Evolutionary conservation across 1,140 invertebrate genomes (phyloP), one percentile per base, ranked within the genome.

Genomic region (Drosophila lini): DNA sequence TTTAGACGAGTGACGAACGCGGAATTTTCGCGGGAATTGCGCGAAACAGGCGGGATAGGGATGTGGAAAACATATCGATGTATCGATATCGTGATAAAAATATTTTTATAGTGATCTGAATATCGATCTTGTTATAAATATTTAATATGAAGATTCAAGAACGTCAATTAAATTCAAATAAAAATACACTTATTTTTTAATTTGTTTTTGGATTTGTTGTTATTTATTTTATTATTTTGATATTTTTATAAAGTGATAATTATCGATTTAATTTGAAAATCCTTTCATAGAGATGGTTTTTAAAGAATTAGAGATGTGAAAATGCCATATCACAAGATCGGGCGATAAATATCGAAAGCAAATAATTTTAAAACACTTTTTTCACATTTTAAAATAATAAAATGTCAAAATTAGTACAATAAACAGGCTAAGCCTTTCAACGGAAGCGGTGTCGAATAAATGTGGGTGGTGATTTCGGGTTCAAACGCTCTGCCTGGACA

Each of bases 21-120:
- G 74, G 34, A 15, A 56, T 68, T 61, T 41, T 45, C 19, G 74
- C 74, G 74, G 55, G 52, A 55, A 55, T 55, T 25, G 52, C 9
- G 48, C 63, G 36, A 77, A 77, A 77, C 75, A 41, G 50, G 74
- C 74, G 74, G 74, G 74, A 77, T 56, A 77, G 73, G 4, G 74
- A 77, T 77, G 74, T 41, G 42, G 22, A 55, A 40, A 40, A 56
- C 25, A n/a, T 55, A 71, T 71, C 69, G 64, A 41, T 34, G 7
- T 9, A 41, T 28, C 40, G 36, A 67, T 76, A 52, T 5, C 3
- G 1, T 2, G 0, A 10, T n/a, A 50, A 11, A 50, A 32, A 13
- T 31, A 31, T 53, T 22, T 22, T 5, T n/a, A 38, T 22, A 1
- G 50, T 22, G n/a, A n/a, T 5, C 19, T 53, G 22, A 22, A 22